Base-by-base conservation (phyloP, 2,113 vertebrate species). In the Urocitellus parryii region DNA sequence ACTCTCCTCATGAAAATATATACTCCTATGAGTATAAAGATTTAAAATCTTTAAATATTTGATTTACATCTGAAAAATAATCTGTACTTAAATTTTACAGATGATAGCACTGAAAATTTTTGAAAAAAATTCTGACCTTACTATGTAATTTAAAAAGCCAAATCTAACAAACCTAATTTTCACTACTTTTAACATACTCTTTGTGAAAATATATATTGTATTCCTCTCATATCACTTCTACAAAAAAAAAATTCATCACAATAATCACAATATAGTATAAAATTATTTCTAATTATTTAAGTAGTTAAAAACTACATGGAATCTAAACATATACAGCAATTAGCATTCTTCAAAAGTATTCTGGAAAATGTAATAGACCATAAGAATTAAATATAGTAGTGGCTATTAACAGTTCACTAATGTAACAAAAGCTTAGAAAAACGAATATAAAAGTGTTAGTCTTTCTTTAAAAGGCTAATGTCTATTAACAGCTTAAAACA, bases 391-490 rank as follows among this genome's bases (percentile, higher is more conserved):
- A 95, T 61, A 77, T 2, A 96, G 80, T 53, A 92, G 34, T 61
- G 17, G 86, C n/a, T 96, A 0, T 77, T 45, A 83, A 89, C 48
- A 96, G 95, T 93, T 97, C 80, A 96, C 58, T 88, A 70, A 25
- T 37, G 58, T 91, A 96, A 39, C 80, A 95, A 95, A 97, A 96
- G 91, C 97, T 95, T 96, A 94, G 83, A 79, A 96, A 51, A 97
- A 96, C 0, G 17, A 91, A 95, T 88, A 95, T 92, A 91, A 93
- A 95, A 97, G 89, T 96, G 90, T 86, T 97, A 97, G 93, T 97
- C 90, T 95, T 95, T 91, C 97, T 97, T 97, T 97, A 98, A 97
- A 97, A 97, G 95, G 92, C 93, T 97, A 96, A 98, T 85, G 93
- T 94, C 97, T 97, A 97, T 97, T 97, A 98, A 95, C 96, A 97